Evolutionary conservation across 2,888 invertebrate genomes (phyloP).

Genomic region (Ceratothoa steindachneri): DNA sequence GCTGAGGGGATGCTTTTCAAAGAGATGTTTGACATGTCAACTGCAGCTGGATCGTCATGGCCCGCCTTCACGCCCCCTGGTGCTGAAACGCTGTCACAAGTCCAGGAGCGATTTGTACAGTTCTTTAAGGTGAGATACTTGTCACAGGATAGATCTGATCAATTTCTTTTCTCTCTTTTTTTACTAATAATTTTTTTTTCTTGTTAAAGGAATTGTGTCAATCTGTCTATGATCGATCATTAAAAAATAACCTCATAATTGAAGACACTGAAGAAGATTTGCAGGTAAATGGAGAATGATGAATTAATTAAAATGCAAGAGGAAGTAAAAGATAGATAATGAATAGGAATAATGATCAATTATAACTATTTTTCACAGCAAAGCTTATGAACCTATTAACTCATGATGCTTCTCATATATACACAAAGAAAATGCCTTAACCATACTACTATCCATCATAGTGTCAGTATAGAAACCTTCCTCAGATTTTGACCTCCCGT

Average conservation of each 20-base stretch:
- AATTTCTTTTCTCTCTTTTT: not conserved
- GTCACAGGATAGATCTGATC: not conserved
- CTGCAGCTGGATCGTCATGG: conserved; percentile 24
- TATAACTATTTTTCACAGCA: too few relatives aligned
- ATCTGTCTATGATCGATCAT: conserved; percentile 28
- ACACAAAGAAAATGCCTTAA: too few relatives aligned
- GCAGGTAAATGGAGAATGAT: too few relatives aligned
- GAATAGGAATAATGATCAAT: too few relatives aligned
- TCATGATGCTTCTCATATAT: too few relatives aligned
- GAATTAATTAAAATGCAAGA: too few relatives aligned
- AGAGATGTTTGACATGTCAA: conserved; percentile 21
- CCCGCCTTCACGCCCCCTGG: conserved; percentile 30
- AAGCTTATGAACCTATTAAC: too few relatives aligned
- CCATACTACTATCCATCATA: too few relatives aligned
- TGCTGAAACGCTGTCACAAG: conserved; percentile 24
- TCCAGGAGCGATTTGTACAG: conserved; percentile 24
- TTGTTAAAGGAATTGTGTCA: conserved; percentile 29
- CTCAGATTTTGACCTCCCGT: too few relatives aligned
- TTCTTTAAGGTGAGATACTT: conserved; percentile 33
- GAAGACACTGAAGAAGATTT: not conserved
- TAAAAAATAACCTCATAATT: not conserved
- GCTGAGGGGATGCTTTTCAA: conserved; percentile 23
- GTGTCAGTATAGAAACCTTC: too few relatives aligned
- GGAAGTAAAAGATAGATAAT: too few relatives aligned
- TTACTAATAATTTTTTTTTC: not conserved